Percentiles rank a stretch among this genome's conserved stretches.
phyloP scores from a whole-genome alignment of 2,888 invertebrate species.

The Netelia inedita region DNA sequence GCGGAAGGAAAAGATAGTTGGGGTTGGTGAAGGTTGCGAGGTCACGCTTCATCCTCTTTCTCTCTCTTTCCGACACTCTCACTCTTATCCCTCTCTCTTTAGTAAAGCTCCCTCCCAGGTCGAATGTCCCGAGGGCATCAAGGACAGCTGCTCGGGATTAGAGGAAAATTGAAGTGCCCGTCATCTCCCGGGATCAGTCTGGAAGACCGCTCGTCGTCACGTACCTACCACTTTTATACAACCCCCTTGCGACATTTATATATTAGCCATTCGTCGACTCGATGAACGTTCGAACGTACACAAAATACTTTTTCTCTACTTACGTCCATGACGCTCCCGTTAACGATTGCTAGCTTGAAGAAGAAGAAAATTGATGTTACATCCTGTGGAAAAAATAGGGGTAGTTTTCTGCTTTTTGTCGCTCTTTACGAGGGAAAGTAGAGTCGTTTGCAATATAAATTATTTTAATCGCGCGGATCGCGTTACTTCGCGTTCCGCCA shows the following conservation, averaged over 20 bases:
- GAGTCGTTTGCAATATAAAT: too few species aligned
- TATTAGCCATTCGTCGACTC: neutral
- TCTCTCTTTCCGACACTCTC: neutral
- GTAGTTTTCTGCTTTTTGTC: too few species aligned
- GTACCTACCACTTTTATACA: conserved; percentile 38
- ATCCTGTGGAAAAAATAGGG: too few species aligned
- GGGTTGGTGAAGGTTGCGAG: conserved; percentile 46
- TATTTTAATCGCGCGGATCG: neutral
- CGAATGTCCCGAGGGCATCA: conserved; percentile 64
- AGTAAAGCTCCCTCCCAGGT: conserved; percentile 35
- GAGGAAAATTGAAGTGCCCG: conserved; percentile 76
- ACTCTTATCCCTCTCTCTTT: neutral
- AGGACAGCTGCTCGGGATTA: conserved; percentile 73
- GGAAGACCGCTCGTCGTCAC: conserved; percentile 69
- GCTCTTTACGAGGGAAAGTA: too few species aligned
- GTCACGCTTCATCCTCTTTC: conserved; percentile 5
- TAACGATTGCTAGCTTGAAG: too few species aligned
- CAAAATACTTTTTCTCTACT: too few species aligned
- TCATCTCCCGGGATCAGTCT: conserved; percentile 70
- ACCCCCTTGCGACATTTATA: neutral
- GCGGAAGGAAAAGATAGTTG: conserved; percentile 35
- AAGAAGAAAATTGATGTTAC: too few species aligned
- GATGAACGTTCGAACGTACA: neutral
- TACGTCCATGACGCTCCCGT: too few species aligned
- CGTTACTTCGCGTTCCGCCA: conserved; percentile 1